A percentile compares a stretch with the other conserved stretches of the same genome.
Conservation (phyloP, 1,140 invertebrate species). For the Octopus bimaculoides region DNA sequence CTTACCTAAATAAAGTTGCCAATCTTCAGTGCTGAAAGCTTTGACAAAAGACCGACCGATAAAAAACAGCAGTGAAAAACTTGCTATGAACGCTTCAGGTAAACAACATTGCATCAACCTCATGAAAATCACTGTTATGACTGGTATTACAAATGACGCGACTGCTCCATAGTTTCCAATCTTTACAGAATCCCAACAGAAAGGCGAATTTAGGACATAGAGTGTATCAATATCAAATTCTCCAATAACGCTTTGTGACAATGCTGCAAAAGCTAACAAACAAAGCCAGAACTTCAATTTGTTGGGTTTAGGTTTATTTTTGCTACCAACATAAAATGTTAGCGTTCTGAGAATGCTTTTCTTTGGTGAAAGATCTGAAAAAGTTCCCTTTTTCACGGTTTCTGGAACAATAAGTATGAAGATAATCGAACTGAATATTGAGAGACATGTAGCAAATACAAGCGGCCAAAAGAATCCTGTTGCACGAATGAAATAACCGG, state of each 20-base stretch:
- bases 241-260: constrained; percentile 11
- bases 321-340: not conserved
- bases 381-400: constrained; percentile 7
- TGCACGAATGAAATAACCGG: constrained; percentile 22
- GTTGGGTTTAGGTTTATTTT: not conserved
- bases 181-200: constrained; percentile 24
- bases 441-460: constrained; percentile 1
- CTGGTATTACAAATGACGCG: not conserved
- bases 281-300: not conserved
- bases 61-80: not conserved
- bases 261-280: constrained; percentile 2
- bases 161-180: constrained; percentile 19
- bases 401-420: constrained; percentile 23
- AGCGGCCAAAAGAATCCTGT: constrained; percentile 19
- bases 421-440: constrained; percentile 3
- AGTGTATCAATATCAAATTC: constrained; percentile 14
- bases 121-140: not conserved
- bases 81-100: not conserved
- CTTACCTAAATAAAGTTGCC: not conserved
- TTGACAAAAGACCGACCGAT: not conserved
- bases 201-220: constrained; percentile 20
- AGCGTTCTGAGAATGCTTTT: not conserved
- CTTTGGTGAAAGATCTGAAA: not conserved
- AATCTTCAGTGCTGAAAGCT: not conserved
- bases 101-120: not conserved